These are phyloP conservation scores for Procambarus clarkii DNA, from an alignment of 1,140 invertebrate genomes.

Conservation along the genomic window DNA sequence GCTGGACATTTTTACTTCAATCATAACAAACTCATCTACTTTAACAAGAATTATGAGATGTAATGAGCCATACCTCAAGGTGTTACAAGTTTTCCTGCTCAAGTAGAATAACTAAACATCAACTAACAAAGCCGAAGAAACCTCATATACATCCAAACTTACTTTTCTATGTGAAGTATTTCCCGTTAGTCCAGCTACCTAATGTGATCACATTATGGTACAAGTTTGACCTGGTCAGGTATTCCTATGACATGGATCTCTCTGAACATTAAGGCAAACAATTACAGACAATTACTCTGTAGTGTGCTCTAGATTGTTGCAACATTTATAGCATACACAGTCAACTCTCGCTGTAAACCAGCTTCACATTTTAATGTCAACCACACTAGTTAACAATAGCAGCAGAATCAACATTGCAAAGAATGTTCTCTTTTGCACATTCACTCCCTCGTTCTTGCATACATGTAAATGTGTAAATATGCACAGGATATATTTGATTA, in stretches of 20 bases:
- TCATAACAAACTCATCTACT: neutral
- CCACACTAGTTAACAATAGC: neutral
- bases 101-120: neutral
- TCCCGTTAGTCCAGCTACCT: neutral
- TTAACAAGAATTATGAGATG: neutral
- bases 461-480: too few relatives aligned
- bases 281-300: neutral
- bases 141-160: neutral
- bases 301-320: neutral
- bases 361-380: neutral
- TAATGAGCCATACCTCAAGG: neutral
- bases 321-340: neutral
- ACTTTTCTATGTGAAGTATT: neutral
- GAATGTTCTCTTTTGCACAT: neutral
- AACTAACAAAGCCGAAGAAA: neutral
- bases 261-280: slow-evolving; percentile 12
- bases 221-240: neutral
- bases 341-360: neutral
- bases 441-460: too few relatives aligned
- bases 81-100: neutral
- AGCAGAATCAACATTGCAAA: neutral
- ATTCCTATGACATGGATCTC: slow-evolving; percentile 14
- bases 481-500: neutral
- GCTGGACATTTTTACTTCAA: neutral
- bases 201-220: neutral